A percentile compares a stretch with the other conserved stretches of the same genome.
Evolutionary conservation across 1,140 invertebrate genomes (phyloP).

Genomic region (Dendroctonus valens): DNA sequence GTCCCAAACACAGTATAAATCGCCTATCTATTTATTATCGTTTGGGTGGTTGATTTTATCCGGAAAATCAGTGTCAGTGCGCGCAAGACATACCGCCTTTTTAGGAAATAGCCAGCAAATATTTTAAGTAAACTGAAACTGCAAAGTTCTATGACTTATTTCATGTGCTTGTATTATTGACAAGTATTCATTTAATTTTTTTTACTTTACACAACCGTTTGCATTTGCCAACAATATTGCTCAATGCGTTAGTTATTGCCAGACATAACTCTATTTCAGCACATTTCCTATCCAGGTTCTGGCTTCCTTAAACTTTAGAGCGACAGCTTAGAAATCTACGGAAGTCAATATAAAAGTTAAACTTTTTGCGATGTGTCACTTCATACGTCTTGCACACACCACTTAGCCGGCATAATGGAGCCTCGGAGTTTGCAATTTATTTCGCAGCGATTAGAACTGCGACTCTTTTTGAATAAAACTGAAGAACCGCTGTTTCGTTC

Average conservation of each 20-base stretch:
- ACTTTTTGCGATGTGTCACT: slow-evolving; percentile 28
- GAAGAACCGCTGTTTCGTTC: not conserved
- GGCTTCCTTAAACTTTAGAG: slow-evolving; percentile 21
- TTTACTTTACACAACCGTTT: not conserved
- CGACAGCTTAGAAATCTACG: slow-evolving; percentile 28
- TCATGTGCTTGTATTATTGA: no score
- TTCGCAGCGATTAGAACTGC: slow-evolving; percentile 26
- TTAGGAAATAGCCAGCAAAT: no score
- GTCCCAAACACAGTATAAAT: not conserved
- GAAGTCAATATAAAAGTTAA: slow-evolving; percentile 31
- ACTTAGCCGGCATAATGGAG: slow-evolving; percentile 29
- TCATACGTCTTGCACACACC: slow-evolving; percentile 32
- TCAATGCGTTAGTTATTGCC: slow-evolving; percentile 16
- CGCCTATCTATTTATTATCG: no score
- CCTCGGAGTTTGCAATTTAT: slow-evolving; percentile 28
- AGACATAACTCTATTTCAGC: slow-evolving; percentile 9
- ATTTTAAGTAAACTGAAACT: no score
- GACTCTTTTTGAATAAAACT: slow-evolving; percentile 17
- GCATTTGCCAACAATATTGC: not conserved
- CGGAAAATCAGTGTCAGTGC: no score
- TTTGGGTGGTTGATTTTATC: no score
- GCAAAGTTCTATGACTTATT: no score
- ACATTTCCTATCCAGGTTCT: slow-evolving; percentile 21
- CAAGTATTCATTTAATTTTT: no score
- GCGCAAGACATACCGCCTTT: no score